These are phyloP conservation scores for Catocala fraxini DNA, from an alignment of 2,888 invertebrate species.

Conservation along the genomic window DNA sequence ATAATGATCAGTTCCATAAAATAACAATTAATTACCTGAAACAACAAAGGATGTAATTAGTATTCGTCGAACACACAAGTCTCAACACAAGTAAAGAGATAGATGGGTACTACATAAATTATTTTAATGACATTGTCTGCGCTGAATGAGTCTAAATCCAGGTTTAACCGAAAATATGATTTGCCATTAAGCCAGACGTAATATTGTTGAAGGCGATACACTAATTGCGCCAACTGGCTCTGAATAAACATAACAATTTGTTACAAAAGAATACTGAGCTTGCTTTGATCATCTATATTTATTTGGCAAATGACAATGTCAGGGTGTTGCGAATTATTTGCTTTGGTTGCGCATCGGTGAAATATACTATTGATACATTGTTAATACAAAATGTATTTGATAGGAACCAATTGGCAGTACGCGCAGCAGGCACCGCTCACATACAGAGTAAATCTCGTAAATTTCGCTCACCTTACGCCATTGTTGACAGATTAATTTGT, in stretches of 20 bases:
- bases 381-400: slow-evolving; percentile 63
- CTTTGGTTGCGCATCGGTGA: slow-evolving; percentile 54
- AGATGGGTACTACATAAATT: slow-evolving; percentile 26
- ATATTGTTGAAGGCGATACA: slow-evolving; percentile 39
- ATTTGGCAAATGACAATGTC: slow-evolving; percentile 34
- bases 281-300: slow-evolving; percentile 41
- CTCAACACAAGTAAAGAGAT: slow-evolving; percentile 8
- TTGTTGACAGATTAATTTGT: slow-evolving; percentile 71
- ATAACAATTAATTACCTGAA: slow-evolving; percentile 46
- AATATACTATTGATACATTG: slow-evolving; percentile 53
- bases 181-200: slow-evolving; percentile 33
- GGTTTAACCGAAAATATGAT: slow-evolving; percentile 38
- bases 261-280: slow-evolving; percentile 45
- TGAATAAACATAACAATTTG: slow-evolving; percentile 36
- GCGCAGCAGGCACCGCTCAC: slow-evolving; percentile 34
- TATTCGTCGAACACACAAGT: neutral
- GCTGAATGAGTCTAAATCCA: slow-evolving; percentile 27
- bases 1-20: slow-evolving; percentile 1
- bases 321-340: slow-evolving; percentile 54
- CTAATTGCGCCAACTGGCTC: slow-evolving; percentile 44
- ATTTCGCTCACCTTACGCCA: slow-evolving; percentile 58
- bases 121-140: slow-evolving; percentile 24
- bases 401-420: slow-evolving; percentile 67
- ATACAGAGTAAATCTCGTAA: slow-evolving; percentile 60
- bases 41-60: slow-evolving; percentile 35